Percentiles rank a stretch among this genome's conserved stretches.
phyloP scores from a whole-genome alignment of 1,140 invertebrate species.

The Octopus bimaculoides region DNA sequence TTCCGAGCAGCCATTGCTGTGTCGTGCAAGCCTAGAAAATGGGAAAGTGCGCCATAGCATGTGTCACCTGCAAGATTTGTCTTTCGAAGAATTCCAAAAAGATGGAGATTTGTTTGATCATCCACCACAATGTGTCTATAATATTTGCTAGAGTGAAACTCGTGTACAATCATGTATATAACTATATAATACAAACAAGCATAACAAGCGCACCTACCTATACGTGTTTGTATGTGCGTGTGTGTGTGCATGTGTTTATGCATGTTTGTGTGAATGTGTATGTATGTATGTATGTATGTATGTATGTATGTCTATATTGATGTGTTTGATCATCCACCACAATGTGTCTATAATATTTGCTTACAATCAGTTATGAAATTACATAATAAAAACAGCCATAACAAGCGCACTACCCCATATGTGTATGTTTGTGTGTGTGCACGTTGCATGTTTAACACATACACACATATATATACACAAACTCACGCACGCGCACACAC shows the following conservation, averaged over 20 bases:
- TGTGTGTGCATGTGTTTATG: neutral
- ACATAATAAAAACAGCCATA: too few relatives aligned
- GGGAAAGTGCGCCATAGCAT: neutral
- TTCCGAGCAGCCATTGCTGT: neutral
- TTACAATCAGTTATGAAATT: neutral
- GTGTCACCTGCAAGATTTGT: neutral
- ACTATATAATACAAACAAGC: too few relatives aligned
- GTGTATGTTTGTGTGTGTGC: too few relatives aligned
- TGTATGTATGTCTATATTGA: neutral
- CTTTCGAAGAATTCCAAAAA: neutral
- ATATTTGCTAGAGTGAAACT: neutral
- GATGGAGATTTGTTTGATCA: neutral
- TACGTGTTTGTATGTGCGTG: neutral
- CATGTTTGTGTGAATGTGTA: neutral
- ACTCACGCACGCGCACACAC: neutral
- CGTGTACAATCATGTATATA: too few relatives aligned
- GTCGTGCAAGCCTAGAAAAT: neutral
- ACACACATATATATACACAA: neutral
- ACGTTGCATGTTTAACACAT: neutral
- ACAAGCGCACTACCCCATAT: too few relatives aligned
- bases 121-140: neutral
- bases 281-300: constrained; percentile 1
- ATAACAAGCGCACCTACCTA: neutral
- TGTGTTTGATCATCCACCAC: neutral
- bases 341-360: neutral